phyloP scores from a whole-genome alignment of 2,113 vertebrate species.

The Aptenodytes forsteri region DNA sequence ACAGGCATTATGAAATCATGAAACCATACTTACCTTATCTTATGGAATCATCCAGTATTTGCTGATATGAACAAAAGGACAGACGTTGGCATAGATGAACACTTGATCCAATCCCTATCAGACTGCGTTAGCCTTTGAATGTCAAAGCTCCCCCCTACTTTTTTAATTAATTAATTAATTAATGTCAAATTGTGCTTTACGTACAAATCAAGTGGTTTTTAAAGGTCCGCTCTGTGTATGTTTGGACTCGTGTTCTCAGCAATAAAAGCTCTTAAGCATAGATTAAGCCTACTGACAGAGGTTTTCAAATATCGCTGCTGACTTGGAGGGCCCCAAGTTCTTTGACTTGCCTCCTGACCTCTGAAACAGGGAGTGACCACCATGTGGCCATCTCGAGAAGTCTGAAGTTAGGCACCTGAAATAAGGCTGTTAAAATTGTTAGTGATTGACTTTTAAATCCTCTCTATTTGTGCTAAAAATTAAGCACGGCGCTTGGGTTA shows the following conservation, averaged over 20 bases:
- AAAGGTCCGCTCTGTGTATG: background rate
- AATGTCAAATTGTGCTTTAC: background rate
- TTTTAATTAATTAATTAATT: background rate
- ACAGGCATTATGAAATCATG: background rate
- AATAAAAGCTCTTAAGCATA: background rate
- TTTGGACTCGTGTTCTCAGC: background rate
- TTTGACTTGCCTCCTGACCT: background rate
- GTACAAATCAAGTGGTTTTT: background rate
- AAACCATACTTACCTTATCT: background rate
- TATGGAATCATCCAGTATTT: background rate
- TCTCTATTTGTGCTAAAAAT: background rate
- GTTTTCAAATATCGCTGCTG: background rate
- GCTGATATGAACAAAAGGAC: background rate
- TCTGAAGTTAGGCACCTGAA: background rate
- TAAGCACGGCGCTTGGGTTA: rapidly evolving
- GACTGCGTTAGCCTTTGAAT: background rate
- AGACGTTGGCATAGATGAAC: background rate
- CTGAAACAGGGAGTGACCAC: background rate
- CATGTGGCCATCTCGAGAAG: background rate
- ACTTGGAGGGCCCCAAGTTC: background rate
- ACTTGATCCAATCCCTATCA: background rate
- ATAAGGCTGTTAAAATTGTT: background rate
- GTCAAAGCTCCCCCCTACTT: background rate
- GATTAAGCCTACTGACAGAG: background rate
- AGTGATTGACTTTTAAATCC: background rate